These are phyloP conservation scores for Catharus fuscescens DNA, from an alignment of 2,113 vertebrate genomes.

Conservation along the genomic window DNA sequence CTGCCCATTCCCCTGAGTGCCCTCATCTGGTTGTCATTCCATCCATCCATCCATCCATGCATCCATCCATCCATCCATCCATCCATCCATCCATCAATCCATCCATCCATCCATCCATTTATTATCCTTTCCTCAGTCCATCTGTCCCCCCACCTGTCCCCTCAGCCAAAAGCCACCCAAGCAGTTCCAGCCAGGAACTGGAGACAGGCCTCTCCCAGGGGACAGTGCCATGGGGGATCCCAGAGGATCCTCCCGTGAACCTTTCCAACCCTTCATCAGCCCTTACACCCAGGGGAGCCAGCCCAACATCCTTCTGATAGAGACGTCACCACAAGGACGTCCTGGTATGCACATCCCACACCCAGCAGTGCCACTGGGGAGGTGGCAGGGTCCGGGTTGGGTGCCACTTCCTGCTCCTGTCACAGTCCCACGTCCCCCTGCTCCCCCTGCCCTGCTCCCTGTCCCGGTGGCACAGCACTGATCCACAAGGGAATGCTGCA, in stretches of 20 bases:
- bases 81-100: not conserved
- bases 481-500: not conserved
- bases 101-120: not conserved
- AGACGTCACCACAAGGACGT: accelerated
- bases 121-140: too few relatives aligned
- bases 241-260: accelerated
- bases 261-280: not conserved
- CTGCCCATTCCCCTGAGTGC: not conserved
- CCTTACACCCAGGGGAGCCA: accelerated
- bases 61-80: not conserved
- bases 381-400: accelerated
- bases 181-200: not conserved
- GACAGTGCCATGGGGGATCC: not conserved
- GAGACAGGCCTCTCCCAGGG: not conserved
- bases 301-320: accelerated
- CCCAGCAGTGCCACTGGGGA: not conserved
- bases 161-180: not conserved
- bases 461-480: not conserved
- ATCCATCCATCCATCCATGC: too few relatives aligned
- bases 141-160: not conserved
- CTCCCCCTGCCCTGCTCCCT: too few relatives aligned
- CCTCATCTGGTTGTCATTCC: not conserved
- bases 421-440: accelerated
- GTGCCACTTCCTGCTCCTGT: not conserved
- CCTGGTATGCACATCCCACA: accelerated